Conservation (phyloP, 2,888 invertebrate genomes). For the Rotaria macrura region DNA sequence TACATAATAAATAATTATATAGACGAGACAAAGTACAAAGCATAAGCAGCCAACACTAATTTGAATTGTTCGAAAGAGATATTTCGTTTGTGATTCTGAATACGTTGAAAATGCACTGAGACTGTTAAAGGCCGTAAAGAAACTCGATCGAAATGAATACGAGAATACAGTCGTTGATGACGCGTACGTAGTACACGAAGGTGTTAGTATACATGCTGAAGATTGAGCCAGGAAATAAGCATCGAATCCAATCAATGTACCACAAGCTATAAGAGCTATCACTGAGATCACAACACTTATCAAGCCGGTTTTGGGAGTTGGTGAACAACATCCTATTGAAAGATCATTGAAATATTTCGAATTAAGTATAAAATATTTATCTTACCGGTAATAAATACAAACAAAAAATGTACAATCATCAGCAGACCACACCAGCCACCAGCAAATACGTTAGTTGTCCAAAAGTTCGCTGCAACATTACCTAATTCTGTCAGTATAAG, state of each 20-base stretch:
- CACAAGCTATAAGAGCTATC: not conserved
- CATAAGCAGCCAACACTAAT: not conserved
- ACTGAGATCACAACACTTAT: not conserved
- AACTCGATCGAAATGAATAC: not conserved
- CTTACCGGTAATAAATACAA: not conserved
- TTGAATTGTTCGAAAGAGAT: not conserved
- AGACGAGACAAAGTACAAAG: not conserved
- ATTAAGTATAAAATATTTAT: not conserved
- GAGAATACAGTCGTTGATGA: not conserved
- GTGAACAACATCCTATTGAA: not conserved
- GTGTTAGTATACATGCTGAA: not conserved
- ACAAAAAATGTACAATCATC: not conserved
- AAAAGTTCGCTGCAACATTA: not conserved
- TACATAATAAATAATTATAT: not conserved
- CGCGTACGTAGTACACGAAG: not conserved
- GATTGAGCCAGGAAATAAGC: not conserved
- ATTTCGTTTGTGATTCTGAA: not conserved
- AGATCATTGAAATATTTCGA: not conserved
- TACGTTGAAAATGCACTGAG: not conserved
- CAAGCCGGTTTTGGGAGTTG: not conserved
- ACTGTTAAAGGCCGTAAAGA: not conserved
- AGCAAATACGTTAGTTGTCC: slow-evolving; percentile 4
- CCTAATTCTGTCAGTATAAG: not conserved
- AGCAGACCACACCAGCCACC: not conserved
- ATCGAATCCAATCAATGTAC: not conserved